phyloP scores from a whole-genome alignment of 53 echinoderm and acorn worm species.

The Echinarachnius parma region DNA sequence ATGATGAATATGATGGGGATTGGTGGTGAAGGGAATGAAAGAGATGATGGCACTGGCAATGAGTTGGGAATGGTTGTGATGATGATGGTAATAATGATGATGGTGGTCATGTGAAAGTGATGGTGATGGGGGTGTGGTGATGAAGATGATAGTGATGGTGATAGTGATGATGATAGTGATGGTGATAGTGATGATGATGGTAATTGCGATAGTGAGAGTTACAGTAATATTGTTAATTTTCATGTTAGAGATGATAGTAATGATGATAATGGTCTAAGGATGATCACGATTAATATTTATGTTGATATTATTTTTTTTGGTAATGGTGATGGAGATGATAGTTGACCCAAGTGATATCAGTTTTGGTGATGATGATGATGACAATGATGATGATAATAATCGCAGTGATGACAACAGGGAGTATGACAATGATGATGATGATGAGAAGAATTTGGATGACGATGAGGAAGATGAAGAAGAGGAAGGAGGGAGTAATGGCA shows the following conservation, averaged over 20 bases:
- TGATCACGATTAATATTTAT: not conserved
- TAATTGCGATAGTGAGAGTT: not conserved
- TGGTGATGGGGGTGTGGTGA: not conserved
- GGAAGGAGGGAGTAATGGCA: too few relatives aligned
- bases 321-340: not conserved
- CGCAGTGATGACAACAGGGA: too few relatives aligned
- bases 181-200: not conserved
- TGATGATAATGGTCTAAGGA: not conserved
- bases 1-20: not conserved
- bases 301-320: not conserved
- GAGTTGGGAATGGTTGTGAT: not conserved
- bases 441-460: too few relatives aligned
- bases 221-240: not conserved
- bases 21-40: not conserved
- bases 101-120: not conserved
- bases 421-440: not conserved
- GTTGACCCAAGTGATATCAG: too few relatives aligned
- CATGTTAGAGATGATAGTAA: not conserved
- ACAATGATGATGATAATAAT: not conserved
- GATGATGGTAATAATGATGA: not conserved
- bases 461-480: too few relatives aligned
- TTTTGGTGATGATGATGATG: not conserved
- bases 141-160: not conserved
- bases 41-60: not conserved
- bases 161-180: not conserved